Evolutionary conservation across 2,797 vertebrate species (phyloP).

Genomic region (Halcyon leucocephala): DNA sequence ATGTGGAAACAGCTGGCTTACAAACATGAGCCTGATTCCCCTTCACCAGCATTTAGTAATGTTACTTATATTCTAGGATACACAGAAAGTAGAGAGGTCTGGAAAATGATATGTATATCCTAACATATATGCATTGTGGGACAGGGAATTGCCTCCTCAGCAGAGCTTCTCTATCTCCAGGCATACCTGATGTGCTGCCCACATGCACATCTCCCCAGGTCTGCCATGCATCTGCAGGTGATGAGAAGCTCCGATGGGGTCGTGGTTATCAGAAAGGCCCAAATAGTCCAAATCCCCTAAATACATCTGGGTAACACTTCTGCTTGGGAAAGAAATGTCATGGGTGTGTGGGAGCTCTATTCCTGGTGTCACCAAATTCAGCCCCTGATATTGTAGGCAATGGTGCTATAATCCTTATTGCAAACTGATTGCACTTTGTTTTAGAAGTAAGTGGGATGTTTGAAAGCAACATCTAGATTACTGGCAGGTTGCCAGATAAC

Average conservation of each 20-base stretch:
- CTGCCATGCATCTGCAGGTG: not conserved
- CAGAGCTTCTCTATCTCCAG: not conserved
- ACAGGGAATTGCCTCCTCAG: not conserved
- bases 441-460: not conserved
- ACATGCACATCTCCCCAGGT: accelerated
- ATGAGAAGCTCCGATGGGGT: not conserved
- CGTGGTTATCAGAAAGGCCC: not conserved
- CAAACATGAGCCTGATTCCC: not conserved
- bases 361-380: not conserved
- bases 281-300: not conserved
- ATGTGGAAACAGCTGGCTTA: not conserved
- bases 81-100: not conserved
- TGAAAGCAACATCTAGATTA: not conserved
- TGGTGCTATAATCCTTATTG: not conserved
- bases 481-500: not conserved
- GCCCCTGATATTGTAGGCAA: not conserved
- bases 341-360: not conserved
- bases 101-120: not conserved
- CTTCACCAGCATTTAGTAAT: not conserved
- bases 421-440: not conserved
- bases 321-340: not conserved
- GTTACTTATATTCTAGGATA: not conserved
- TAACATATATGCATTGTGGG: not conserved
- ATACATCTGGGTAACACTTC: not conserved
- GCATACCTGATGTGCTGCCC: not conserved